Percentiles rank a stretch among this genome's conserved stretches.
Conservation (phyloP, 2,797 vertebrate genomes). For the Coreius guichenoti region DNA sequence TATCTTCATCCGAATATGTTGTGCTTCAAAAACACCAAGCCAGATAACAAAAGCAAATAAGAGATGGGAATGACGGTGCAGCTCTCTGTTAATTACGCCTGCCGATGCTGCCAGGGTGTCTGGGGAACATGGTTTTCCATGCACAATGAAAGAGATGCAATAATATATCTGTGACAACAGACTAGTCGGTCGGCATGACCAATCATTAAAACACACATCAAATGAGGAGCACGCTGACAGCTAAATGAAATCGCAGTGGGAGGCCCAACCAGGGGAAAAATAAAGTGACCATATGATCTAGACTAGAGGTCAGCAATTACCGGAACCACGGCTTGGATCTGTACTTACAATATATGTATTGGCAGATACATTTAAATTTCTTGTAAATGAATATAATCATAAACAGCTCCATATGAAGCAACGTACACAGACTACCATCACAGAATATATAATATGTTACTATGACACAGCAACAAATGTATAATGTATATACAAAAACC, state of each 20-base stretch:
- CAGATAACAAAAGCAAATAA: conserved; percentile 56
- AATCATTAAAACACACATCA: conserved; percentile 59
- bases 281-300: conserved; percentile 42
- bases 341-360: neutral
- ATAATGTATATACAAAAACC: neutral
- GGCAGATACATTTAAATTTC: conserved; percentile 9
- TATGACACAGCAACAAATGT: neutral
- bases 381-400: conserved; percentile 28
- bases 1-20: conserved; percentile 56
- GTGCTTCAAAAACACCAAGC: conserved; percentile 46
- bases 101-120: conserved; percentile 21
- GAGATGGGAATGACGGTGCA: conserved; percentile 31
- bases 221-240: conserved; percentile 45
- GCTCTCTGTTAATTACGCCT: conserved; percentile 54
- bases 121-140: conserved; percentile 47
- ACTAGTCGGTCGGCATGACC: conserved; percentile 43
- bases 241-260: conserved; percentile 57
- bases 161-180: conserved; percentile 46
- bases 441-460: neutral
- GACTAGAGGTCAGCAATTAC: conserved; percentile 49
- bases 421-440: neutral
- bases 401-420: neutral
- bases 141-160: conserved; percentile 47
- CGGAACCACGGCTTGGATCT: neutral
- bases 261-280: conserved; percentile 49